A percentile compares a stretch with the other conserved stretches of the same genome.
Conservation (phyloP, 2,113 vertebrate species). For the Eclectus roratus region DNA sequence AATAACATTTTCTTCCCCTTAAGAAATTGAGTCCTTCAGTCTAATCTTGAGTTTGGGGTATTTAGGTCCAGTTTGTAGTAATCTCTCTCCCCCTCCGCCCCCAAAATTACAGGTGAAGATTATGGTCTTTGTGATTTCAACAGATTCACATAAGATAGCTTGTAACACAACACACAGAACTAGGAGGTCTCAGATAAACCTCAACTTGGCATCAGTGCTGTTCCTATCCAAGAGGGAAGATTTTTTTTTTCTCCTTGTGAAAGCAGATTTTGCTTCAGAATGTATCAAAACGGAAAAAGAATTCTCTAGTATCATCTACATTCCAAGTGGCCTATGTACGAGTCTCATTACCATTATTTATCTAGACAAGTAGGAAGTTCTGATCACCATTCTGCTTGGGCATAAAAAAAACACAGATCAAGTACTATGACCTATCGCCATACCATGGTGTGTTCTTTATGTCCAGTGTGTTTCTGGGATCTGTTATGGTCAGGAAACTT, state of each 20-base stretch:
- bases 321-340: neutral
- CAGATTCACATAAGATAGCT: neutral
- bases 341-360: neutral
- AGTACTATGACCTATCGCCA: neutral
- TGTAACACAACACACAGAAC: neutral
- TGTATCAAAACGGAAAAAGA: neutral
- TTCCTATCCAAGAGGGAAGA: neutral
- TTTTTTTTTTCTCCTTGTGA: neutral
- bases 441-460: neutral
- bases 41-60: neutral
- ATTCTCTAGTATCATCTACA: neutral
- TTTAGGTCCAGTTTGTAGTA: neutral
- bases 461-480: neutral
- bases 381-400: neutral
- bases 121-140: neutral
- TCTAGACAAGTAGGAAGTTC: neutral
- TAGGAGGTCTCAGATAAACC: neutral
- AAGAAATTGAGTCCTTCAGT: neutral
- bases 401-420: neutral
- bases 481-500: neutral
- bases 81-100: rapidly evolving
- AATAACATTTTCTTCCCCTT: neutral
- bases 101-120: neutral
- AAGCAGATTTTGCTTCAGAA: neutral
- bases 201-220: neutral